Evolutionary conservation across 2,113 vertebrate species (phyloP).

Genomic region (Nyctereutes procyonoides): DNA sequence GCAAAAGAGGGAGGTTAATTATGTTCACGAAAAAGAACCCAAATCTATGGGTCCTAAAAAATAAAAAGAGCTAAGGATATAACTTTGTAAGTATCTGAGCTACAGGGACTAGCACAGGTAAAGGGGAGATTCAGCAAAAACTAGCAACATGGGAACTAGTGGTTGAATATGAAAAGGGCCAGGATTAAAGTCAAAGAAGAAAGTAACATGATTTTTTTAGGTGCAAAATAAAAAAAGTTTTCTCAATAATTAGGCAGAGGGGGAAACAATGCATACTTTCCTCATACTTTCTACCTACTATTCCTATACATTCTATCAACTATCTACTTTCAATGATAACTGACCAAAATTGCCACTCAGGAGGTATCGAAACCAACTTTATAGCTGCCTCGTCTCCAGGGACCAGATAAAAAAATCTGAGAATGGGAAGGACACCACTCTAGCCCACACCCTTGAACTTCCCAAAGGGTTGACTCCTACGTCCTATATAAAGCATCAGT

Average conservation of each 20-base stretch:
- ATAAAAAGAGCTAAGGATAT: neutral
- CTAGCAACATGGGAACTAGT: neutral
- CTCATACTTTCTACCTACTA: neutral
- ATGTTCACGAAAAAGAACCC: neutral
- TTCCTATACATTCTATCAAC: neutral
- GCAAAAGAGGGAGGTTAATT: conserved; percentile 6
- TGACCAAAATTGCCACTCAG: neutral
- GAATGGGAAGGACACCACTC: neutral
- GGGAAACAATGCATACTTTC: neutral
- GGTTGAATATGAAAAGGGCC: neutral
- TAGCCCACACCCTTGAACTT: neutral
- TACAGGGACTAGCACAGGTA: neutral
- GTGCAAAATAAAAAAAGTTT: neutral
- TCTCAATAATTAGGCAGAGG: neutral
- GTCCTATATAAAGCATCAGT: neutral
- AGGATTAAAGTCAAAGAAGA: neutral
- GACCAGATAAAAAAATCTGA: neutral
- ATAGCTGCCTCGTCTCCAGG: neutral
- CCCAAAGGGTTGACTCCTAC: neutral
- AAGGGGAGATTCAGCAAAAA: neutral
- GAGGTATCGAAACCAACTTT: neutral
- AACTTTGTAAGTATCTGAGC: neutral
- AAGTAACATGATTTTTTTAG: neutral
- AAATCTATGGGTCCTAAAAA: neutral
- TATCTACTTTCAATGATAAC: neutral